phyloP scores from a whole-genome alignment of 1,140 invertebrate species.

The Neotoxoptera formosana region DNA sequence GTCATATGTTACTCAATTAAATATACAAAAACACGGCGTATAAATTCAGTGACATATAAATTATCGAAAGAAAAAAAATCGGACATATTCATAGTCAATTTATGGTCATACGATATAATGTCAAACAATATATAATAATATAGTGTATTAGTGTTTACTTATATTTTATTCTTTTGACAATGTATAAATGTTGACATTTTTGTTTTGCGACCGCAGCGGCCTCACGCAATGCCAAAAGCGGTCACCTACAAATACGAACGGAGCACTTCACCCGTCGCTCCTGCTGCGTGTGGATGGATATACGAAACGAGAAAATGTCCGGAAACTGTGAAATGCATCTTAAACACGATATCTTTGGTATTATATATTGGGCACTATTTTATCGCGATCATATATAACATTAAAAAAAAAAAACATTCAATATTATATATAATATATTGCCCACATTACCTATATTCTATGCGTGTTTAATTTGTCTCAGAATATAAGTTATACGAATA shows the following conservation, averaged over 20 bases:
- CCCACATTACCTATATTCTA: not conserved
- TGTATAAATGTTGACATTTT: slow-evolving; percentile 2
- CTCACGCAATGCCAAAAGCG: not conserved
- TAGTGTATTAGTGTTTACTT: not conserved
- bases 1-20: not conserved
- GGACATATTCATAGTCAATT: not conserved
- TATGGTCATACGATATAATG: not conserved
- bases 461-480: no score
- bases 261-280: not conserved
- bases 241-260: not conserved
- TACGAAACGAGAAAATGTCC: not conserved
- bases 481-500: no score
- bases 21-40: not conserved
- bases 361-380: not conserved
- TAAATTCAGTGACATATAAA: slow-evolving; percentile 14
- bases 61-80: not conserved
- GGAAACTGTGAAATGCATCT: not conserved
- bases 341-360: not conserved
- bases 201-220: not conserved
- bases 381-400: not conserved
- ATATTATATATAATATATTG: not conserved
- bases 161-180: not conserved
- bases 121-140: not conserved
- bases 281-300: not conserved
- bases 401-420: not conserved